A percentile compares a stretch with the other conserved stretches of the same genome.
Conservation (phyloP, 2,113 vertebrate genomes). For the Psephotus haematonotus region DNA sequence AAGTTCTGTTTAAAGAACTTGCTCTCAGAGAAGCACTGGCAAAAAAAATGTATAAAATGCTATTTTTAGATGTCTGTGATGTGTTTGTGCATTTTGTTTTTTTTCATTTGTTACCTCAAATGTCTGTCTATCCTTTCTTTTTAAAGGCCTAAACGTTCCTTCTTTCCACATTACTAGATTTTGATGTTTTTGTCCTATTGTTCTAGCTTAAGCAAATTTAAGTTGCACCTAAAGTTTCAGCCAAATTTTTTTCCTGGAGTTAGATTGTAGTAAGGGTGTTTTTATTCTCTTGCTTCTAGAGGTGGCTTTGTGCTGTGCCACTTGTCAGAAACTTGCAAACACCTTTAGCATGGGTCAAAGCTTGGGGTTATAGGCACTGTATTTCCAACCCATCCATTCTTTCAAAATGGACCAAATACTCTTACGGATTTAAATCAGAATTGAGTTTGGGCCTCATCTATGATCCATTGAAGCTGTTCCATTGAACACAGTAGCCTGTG, state of each 20-base stretch:
- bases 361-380: not conserved
- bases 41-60: constrained; percentile 75
- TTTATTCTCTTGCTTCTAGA: constrained; percentile 34
- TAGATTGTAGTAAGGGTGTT: constrained; percentile 2
- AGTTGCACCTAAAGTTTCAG: constrained; percentile 24
- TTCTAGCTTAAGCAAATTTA: constrained; percentile 47
- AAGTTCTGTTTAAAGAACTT: constrained; percentile 98
- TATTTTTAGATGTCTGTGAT: constrained; percentile 72
- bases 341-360: not conserved
- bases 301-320: constrained; percentile 5
- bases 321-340: constrained; percentile 4
- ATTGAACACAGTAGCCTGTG: not conserved
- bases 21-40: constrained; percentile 82
- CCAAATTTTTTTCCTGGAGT: constrained; percentile 16
- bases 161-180: constrained; percentile 43
- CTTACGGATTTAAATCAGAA: not conserved
- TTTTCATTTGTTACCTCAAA: constrained; percentile 73
- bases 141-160: constrained; percentile 44
- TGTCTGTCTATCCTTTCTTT: constrained; percentile 40
- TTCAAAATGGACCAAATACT: constrained; percentile 53
- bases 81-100: constrained; percentile 68
- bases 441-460: not conserved
- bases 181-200: constrained; percentile 54
- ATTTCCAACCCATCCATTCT: constrained; percentile 1
- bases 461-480: not conserved